Conservation (phyloP, 92 coral and sea anemone genomes). For the Porites cylindrica region DNA sequence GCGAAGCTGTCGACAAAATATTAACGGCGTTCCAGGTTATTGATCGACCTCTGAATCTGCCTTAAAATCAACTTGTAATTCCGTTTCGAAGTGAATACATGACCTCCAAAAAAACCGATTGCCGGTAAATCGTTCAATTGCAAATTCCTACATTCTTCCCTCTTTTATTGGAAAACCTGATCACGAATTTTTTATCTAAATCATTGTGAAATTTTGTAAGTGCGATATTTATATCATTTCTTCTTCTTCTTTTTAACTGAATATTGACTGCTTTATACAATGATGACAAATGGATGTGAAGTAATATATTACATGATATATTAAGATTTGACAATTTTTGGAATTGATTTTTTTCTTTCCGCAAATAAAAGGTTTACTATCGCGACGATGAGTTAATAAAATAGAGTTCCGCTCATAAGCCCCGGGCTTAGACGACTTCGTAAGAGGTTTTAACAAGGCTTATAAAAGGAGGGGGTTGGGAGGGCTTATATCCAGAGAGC, state of each 20-base stretch:
- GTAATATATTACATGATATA: not conserved
- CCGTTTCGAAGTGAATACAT: not conserved
- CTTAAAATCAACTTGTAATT: not conserved
- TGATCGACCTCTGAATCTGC: not conserved
- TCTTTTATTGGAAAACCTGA: not conserved
- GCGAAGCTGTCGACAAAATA: slow-evolving; percentile 2
- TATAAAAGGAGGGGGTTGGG: too few species aligned
- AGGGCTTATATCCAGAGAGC: too few species aligned
- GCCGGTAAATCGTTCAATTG: not conserved
- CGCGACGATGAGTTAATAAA: not conserved
- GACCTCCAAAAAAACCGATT: not conserved
- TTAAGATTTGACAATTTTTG: not conserved
- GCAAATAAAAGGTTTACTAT: not conserved
- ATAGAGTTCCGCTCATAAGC: too few species aligned
- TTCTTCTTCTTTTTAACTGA: not conserved
- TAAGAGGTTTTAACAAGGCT: too few species aligned
- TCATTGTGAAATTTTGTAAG: not conserved
- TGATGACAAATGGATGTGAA: not conserved
- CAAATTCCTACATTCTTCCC: not conserved
- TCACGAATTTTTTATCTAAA: not conserved
- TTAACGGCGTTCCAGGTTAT: not conserved
- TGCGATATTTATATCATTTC: not conserved
- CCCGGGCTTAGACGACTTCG: too few species aligned
- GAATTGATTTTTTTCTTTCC: not conserved
- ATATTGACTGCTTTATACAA: not conserved